phyloP scores from a whole-genome alignment of 92 coral and sea anemone species.

The Montipora capitata region DNA sequence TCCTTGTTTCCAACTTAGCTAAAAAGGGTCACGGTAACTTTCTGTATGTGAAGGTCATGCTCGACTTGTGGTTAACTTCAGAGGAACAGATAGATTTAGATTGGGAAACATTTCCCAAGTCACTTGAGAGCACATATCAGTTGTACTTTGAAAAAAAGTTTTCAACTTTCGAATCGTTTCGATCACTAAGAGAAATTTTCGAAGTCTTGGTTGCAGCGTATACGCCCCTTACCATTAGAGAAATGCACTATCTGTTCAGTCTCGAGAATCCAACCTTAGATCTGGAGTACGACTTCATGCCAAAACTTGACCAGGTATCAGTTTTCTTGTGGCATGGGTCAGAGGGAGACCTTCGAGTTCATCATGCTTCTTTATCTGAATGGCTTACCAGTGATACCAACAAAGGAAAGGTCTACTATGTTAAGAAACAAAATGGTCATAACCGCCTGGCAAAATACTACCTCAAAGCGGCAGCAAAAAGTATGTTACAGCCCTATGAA shows the following conservation, averaged over 20 bases:
- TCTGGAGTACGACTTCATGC: slow-evolving; percentile 57
- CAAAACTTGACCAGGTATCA: slow-evolving; percentile 56
- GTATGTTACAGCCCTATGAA: slow-evolving; percentile 2
- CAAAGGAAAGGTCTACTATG: slow-evolving; percentile 46
- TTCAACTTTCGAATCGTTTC: slow-evolving; percentile 29
- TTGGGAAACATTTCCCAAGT: slow-evolving; percentile 35
- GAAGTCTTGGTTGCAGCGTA: slow-evolving; percentile 72
- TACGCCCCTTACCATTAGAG: slow-evolving; percentile 27
- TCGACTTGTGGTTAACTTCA: slow-evolving; percentile 46
- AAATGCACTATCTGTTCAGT: slow-evolving; percentile 19
- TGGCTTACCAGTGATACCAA: slow-evolving; percentile 68
- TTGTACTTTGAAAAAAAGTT: slow-evolving; percentile 49
- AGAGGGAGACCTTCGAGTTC: slow-evolving; percentile 35
- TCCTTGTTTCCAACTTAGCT: slow-evolving; percentile 38
- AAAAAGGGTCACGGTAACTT: slow-evolving; percentile 85
- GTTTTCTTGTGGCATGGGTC: slow-evolving; percentile 70
- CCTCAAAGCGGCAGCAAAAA: slow-evolving; percentile 9
- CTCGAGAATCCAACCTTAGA: slow-evolving; percentile 31
- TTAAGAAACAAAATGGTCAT: slow-evolving; percentile 71
- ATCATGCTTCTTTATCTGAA: slow-evolving; percentile 65
- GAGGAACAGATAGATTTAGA: background rate
- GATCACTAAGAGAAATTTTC: slow-evolving; percentile 54
- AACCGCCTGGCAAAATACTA: slow-evolving; percentile 51
- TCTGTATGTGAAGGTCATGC: slow-evolving; percentile 77
- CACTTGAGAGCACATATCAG: slow-evolving; percentile 44